These are phyloP conservation scores for Belonocnema kinseyi DNA, from an alignment of 1,140 invertebrate species.

Conservation along the genomic window DNA sequence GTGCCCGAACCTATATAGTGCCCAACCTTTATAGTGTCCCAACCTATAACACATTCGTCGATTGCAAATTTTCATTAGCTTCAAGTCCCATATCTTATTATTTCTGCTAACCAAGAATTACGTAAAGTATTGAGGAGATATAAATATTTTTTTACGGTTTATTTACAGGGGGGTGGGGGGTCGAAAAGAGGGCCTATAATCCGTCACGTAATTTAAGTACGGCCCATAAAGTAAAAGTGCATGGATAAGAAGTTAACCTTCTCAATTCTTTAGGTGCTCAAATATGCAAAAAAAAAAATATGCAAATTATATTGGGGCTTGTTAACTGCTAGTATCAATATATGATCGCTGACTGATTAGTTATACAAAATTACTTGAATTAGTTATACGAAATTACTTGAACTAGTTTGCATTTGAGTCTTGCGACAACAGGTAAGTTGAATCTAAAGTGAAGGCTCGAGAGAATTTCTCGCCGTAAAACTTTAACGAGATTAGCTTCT, in stretches of 20 bases:
- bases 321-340: constrained; percentile 6
- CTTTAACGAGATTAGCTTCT: neutral
- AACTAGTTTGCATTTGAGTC: constrained; percentile 10
- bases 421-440: neutral
- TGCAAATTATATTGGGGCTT: constrained; percentile 3
- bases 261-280: neutral
- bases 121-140: too few species aligned
- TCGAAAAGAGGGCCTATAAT: too few species aligned
- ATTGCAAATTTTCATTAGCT: too few species aligned
- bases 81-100: too few species aligned
- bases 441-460: constrained; percentile 1
- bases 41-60: too few species aligned
- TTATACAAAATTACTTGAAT: neutral
- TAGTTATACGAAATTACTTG: neutral
- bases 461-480: neutral
- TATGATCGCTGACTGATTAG: neutral
- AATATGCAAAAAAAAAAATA: constrained; percentile 6
- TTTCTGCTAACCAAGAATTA: too few species aligned
- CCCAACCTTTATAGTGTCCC: too few species aligned
- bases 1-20: too few species aligned
- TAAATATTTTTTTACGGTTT: too few species aligned
- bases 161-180: too few species aligned
- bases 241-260: neutral
- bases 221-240: neutral
- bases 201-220: too few species aligned